These are phyloP conservation scores for Callospermophilus lateralis DNA, from an alignment of 2,113 vertebrate genomes.

Conservation along the genomic window DNA sequence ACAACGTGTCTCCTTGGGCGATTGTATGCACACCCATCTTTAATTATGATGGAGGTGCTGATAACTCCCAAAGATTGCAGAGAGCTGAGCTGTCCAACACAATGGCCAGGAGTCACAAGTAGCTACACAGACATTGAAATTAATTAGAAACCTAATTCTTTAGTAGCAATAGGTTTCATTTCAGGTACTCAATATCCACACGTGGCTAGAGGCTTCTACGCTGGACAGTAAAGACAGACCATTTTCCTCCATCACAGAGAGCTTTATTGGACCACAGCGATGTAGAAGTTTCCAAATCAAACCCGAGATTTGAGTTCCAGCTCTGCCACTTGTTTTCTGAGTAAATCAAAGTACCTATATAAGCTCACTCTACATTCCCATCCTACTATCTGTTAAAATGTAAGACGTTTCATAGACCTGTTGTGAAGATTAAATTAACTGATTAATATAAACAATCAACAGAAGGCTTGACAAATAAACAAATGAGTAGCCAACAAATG, in stretches of 20 bases:
- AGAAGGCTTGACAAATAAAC: not conserved
- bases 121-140: not conserved
- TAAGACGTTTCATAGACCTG: not conserved
- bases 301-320: not conserved
- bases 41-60: not conserved
- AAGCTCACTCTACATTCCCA: not conserved
- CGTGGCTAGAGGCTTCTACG: not conserved
- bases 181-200: not conserved
- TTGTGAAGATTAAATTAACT: not conserved
- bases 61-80: not conserved
- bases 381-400: not conserved
- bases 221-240: not conserved
- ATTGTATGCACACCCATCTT: not conserved
- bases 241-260: not conserved
- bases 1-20: not conserved
- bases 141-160: not conserved
- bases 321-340: not conserved
- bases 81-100: not conserved
- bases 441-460: not conserved
- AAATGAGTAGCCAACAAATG: not conserved
- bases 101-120: not conserved
- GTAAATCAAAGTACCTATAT: not conserved
- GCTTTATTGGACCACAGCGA: not conserved
- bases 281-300: not conserved
- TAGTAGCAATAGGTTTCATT: not conserved